phyloP scores from a whole-genome alignment of 2,797 vertebrate genomes.

The Sibirionetta formosa region DNA sequence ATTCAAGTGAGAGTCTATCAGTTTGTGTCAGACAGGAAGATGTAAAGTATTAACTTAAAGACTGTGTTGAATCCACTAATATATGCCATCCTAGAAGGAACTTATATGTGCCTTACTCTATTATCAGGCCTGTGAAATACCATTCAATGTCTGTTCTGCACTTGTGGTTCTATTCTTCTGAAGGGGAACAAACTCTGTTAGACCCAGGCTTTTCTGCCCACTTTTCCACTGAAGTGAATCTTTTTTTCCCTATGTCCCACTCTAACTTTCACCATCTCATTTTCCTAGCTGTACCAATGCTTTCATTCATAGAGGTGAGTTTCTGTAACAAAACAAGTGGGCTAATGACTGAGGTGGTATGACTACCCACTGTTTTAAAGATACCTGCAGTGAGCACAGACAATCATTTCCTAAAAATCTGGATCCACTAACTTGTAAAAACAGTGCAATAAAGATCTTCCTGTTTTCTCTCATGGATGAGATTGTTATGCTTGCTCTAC shows the following conservation, averaged over 20 bases:
- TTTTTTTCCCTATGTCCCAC: background rate
- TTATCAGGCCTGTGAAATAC: background rate
- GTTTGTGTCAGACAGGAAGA: background rate
- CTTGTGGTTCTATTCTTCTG: background rate
- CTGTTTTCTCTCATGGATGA: background rate
- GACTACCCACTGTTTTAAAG: background rate
- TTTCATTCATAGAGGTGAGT: background rate
- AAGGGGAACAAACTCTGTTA: background rate
- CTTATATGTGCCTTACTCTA: background rate
- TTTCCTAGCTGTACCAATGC: background rate
- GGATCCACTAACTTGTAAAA: background rate
- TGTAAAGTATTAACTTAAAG: background rate
- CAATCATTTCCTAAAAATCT: background rate
- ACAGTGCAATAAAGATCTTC: accelerated
- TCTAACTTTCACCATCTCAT: background rate
- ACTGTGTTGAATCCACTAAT: background rate
- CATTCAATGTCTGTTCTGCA: background rate
- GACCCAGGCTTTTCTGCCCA: background rate
- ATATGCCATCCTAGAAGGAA: background rate
- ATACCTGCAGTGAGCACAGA: background rate
- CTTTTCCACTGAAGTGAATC: background rate
- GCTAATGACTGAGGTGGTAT: background rate
- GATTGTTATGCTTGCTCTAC: background rate
- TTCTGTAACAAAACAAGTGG: background rate
- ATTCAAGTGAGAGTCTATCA: background rate